Conservation (phyloP, 2,113 vertebrate species). For the Chaenogobius annularis region DNA sequence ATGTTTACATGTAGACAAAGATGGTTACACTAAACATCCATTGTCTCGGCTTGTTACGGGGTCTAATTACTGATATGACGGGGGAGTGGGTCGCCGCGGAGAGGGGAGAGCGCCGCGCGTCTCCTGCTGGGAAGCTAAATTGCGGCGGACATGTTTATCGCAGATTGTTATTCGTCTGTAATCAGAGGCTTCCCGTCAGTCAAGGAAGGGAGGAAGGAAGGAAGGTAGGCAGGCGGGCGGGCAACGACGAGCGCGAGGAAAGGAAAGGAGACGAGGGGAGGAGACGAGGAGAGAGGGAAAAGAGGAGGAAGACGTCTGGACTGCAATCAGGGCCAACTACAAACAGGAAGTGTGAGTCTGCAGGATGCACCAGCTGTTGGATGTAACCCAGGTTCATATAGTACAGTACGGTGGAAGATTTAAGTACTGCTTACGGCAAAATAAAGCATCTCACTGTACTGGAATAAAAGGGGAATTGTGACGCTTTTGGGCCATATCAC, state of each 20-base stretch:
- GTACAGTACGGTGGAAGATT: not conserved
- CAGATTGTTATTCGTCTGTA: constrained; percentile 66
- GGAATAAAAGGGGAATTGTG: no score
- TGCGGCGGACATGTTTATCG: constrained; percentile 47
- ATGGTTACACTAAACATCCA: constrained; percentile 47
- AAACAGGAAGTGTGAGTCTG: constrained; percentile 71
- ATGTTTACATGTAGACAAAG: constrained; percentile 62
- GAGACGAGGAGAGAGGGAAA: constrained; percentile 4
- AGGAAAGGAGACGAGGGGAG: constrained; percentile 21
- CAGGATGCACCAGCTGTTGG: constrained; percentile 63
- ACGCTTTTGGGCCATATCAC: no score
- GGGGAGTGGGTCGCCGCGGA: not conserved
- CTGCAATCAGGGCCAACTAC: constrained; percentile 63
- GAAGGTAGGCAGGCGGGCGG: no score
- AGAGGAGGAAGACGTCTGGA: constrained; percentile 66
- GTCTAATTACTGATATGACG: constrained; percentile 57
- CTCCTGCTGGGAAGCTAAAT: constrained; percentile 48
- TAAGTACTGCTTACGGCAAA: not conserved
- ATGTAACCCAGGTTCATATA: constrained; percentile 39
- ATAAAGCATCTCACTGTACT: not conserved
- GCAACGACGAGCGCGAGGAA: constrained; percentile 7
- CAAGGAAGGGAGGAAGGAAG: constrained; percentile 39
- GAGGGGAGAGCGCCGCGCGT: constrained; percentile 6
- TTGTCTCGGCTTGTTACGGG: constrained; percentile 56
- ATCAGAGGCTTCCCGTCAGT: constrained; percentile 70